phyloP scores from a whole-genome alignment of 2,888 invertebrate species.

The Callimorpha dominula region DNA sequence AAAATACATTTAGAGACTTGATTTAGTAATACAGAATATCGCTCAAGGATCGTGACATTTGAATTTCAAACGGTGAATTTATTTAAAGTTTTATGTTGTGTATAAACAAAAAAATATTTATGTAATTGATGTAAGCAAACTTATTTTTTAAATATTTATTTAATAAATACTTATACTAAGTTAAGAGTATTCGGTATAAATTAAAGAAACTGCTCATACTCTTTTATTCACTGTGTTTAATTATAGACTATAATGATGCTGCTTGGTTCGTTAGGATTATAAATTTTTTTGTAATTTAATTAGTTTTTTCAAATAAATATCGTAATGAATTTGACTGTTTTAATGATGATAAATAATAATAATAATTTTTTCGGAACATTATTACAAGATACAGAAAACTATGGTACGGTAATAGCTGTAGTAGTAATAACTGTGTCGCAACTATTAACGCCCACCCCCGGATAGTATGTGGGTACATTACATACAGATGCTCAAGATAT shows the following conservation, averaged over 20 bases:
- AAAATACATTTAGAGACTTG: neutral
- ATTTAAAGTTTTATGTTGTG: neutral
- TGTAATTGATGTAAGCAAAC: neutral
- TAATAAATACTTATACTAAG: neutral
- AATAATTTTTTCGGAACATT: too few species aligned
- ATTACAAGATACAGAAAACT: too few species aligned
- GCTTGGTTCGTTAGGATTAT: too few species aligned
- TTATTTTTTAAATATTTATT: neutral
- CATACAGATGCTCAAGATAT: too few species aligned
- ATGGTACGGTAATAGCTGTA: too few species aligned
- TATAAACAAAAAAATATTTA: neutral
- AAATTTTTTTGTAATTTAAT: neutral
- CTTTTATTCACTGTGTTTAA: neutral
- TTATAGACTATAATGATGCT: neutral
- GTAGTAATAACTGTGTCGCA: too few species aligned
- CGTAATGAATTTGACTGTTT: neutral
- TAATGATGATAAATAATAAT: neutral
- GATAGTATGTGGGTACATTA: too few species aligned
- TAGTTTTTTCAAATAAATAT: neutral
- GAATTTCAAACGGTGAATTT: neutral
- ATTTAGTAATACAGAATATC: neutral
- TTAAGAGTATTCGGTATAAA: neutral
- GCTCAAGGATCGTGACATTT: neutral
- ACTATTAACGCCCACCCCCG: too few species aligned
- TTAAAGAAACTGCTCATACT: neutral